phyloP scores from a whole-genome alignment of 2,888 invertebrate genomes.

The Loripinus fragilis region DNA sequence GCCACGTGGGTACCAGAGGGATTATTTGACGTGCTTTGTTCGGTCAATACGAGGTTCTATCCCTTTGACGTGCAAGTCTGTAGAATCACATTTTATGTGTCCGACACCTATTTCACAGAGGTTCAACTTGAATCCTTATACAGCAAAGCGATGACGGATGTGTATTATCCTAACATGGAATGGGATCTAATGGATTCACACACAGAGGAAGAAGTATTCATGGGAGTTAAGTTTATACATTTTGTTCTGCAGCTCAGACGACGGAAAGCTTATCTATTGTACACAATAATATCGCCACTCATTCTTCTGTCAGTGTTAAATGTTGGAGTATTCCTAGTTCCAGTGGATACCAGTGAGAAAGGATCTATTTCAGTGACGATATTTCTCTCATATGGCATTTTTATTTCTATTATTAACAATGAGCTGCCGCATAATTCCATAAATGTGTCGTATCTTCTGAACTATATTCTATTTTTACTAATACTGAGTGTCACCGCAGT shows the following conservation, averaged over 20 bases:
- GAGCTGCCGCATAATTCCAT: constrained; percentile 1
- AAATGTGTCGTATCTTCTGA: not conserved
- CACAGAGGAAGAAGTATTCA: not conserved
- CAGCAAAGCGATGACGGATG: not conserved
- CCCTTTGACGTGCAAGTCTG: not conserved
- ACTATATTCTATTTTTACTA: not conserved
- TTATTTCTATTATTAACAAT: not conserved
- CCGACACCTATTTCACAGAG: not conserved
- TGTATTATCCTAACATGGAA: not conserved
- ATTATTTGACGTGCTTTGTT: not conserved
- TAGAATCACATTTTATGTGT: not conserved
- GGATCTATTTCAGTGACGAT: not conserved
- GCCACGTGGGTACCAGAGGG: not conserved
- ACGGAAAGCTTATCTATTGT: not conserved
- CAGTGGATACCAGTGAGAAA: not conserved
- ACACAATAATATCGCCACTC: not conserved
- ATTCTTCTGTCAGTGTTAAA: not conserved
- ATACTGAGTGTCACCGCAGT: not conserved
- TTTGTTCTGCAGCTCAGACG: not conserved
- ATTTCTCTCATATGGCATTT: not conserved
- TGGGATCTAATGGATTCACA: not conserved
- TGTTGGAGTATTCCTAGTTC: not conserved
- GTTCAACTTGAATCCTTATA: not conserved
- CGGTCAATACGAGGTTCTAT: not conserved
- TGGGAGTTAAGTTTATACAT: not conserved